Percentiles rank a stretch among this genome's conserved stretches.
Conservation (phyloP, 2,797 vertebrate species). For the Sebastes oblongus region DNA sequence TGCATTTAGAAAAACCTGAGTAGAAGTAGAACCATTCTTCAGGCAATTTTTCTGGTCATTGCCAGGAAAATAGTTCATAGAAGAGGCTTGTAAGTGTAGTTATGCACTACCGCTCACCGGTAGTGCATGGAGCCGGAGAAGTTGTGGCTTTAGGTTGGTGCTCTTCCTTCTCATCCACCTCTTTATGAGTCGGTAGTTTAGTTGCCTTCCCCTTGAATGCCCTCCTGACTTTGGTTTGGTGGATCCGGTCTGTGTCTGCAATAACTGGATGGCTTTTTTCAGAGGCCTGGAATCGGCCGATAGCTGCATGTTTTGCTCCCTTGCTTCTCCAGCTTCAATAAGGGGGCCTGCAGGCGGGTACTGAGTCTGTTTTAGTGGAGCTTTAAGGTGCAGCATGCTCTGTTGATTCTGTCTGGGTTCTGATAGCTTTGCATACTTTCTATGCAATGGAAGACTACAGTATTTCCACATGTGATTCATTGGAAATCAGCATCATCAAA, state of each 20-base stretch:
- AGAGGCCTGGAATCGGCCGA: constrained; percentile 4
- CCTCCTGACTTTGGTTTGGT: constrained; percentile 33
- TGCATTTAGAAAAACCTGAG: constrained; percentile 28
- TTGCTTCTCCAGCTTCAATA: constrained; percentile 48
- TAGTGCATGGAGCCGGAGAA: constrained; percentile 50
- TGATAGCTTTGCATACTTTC: constrained; percentile 13
- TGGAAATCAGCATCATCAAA: constrained; percentile 34
- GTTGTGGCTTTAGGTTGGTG: constrained; percentile 70
- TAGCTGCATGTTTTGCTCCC: constrained; percentile 69
- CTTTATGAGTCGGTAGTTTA: constrained; percentile 19
- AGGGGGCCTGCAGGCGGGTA: background rate
- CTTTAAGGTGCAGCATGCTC: constrained; percentile 52
- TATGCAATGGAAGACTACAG: background rate
- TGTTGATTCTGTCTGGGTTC: constrained; percentile 4
- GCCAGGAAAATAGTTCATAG: constrained; percentile 72
- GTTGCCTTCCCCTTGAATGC: constrained; percentile 59
- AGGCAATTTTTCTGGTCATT: constrained; percentile 68
- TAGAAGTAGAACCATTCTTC: constrained; percentile 40
- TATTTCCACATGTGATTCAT: constrained; percentile 48
- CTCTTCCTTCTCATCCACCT: constrained; percentile 68
- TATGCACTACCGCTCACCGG: constrained; percentile 47
- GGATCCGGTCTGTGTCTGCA: constrained; percentile 17
- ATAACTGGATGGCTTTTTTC: constrained; percentile 43
- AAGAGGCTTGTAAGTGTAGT: constrained; percentile 32
- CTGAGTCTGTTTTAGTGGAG: background rate